Base-by-base conservation (phyloP, 2,113 vertebrate species). In the Thymallus thymallus region DNA sequence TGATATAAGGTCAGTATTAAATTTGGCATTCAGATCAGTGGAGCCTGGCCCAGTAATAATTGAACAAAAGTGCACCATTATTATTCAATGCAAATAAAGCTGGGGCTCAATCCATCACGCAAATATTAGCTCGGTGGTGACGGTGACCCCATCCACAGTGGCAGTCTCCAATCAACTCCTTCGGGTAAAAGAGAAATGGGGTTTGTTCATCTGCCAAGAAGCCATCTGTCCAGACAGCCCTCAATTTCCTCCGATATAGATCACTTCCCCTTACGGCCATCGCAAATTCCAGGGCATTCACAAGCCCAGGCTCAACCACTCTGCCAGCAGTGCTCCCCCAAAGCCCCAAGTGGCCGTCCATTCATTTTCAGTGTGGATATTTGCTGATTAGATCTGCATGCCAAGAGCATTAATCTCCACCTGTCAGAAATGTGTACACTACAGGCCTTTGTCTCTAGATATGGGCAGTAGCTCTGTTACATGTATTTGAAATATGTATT, bases 171-270 rank as follows among this genome's bases (percentile, higher is more conserved):
- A 3, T 60, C 56, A 60, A 60, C 56, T 60, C 56, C n/a, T 14
- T 5, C 14, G 3, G 16, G 48, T 51, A 51, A 51, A 51, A 51
- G 3, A 51, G 12, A 60, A 22, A 60, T 60, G 56, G 56, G 56
- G 5, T 22, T 60, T 60, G 56, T n/a, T 60, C 14, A 16, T 60
- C 32, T 23, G 69, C 63, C 69, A 60, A 67, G 51, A 46, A n/a
- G 20, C 18, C 29, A 6, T 64, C 51, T 74, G 26, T 60, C 3
- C 73, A 24, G 68, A 45, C 51, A 14, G 63, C 16, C 63, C 69
- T 58, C 30, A 1, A n/a, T 51, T 72, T 72, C 69, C 75, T 72
- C 51, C 3, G 62, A 72, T 48, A 72, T 3, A 30, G 51, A 60
- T 72, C 63, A 9, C 51, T 72, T 72, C 69, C 75, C 20, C 30